Evolutionary conservation across 2,113 vertebrate genomes (phyloP), one percentile per base, ranked within the genome.

Genomic region (Chionomys nivalis): DNA sequence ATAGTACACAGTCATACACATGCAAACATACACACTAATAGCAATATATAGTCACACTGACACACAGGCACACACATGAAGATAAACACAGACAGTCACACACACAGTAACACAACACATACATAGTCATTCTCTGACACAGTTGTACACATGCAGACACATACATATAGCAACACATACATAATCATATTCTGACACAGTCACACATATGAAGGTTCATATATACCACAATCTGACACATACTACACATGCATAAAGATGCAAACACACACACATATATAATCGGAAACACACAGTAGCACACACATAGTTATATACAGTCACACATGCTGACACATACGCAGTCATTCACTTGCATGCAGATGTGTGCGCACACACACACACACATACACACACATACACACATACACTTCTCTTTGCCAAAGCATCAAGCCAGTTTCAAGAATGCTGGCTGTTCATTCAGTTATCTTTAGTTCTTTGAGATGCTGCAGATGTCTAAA

Each of bases 401-500:
- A 23, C 85, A 70, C 36, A 21, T 31, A 14, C 87, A 66, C 39
- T 73, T 6, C 42, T 75, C 3, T 90, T 75, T 91, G 9, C 68
- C 33, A 78, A 78, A 68, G 49, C 39, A 87, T 52, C 3, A 1
- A 85, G 39, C 26, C 61, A 89, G 21, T 68, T 79, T 85, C 47
- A 19, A 72, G 39, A 91, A 87, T 49, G 24, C 12, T 75, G 24
- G 23, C 24, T 95, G 11, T 93, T 90, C 78, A 85, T 93, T 94
- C 68, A 86, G 81, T 91, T 87, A 92, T 95, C 81, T 72, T 33
- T 95, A 0, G 89, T 97, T 90, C 68, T 96, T 79, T 82, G 26
- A 91, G 92, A 97, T 82, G 28, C 17, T 93, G 55, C 77, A 96
- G 92, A 94, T 90, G 72, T 26, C 61, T 28, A 89, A 98, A 96